A percentile compares a stretch with the other conserved stretches of the same genome.
These are phyloP conservation scores for Myrmecophaga tridactyla DNA, from an alignment of 2,113 vertebrate species.

Conservation along the genomic window DNA sequence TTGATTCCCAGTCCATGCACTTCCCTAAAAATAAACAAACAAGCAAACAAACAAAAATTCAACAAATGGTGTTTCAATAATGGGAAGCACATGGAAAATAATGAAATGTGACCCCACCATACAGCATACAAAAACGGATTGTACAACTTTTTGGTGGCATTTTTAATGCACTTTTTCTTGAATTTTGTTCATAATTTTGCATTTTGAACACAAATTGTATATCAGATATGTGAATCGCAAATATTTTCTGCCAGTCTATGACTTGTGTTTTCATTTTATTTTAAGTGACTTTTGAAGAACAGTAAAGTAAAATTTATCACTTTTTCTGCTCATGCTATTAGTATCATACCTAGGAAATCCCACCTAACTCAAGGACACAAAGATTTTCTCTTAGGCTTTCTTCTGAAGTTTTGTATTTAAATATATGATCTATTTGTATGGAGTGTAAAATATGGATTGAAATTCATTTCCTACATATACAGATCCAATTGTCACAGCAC, in stretches of 20 bases:
- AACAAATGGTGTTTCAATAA: too few species aligned
- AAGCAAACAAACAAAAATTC: too few species aligned
- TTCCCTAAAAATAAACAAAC: too few species aligned
- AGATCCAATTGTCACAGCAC: neutral
- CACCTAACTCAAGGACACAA: too few species aligned
- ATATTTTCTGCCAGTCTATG: neutral
- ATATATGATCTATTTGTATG: neutral
- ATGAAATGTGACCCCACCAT: too few species aligned
- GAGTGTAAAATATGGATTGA: neutral
- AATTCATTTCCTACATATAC: neutral
- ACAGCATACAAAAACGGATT: too few species aligned
- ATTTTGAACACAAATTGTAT: neutral
- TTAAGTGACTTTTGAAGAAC: neutral
- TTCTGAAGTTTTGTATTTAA: neutral
- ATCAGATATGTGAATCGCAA: neutral
- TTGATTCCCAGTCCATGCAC: too few species aligned
- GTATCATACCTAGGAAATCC: neutral
- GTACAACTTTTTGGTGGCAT: too few species aligned
- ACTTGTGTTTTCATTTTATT: neutral
- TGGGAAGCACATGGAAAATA: too few species aligned
- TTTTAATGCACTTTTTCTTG: too few species aligned
- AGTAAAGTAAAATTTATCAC: neutral
- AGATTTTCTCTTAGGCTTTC: neutral
- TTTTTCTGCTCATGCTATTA: neutral
- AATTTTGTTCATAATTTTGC: too few species aligned